Percentiles rank a stretch among this genome's conserved stretches.
phyloP scores from a whole-genome alignment of 2,113 vertebrate genomes.

The Hemichromis elongatus region DNA sequence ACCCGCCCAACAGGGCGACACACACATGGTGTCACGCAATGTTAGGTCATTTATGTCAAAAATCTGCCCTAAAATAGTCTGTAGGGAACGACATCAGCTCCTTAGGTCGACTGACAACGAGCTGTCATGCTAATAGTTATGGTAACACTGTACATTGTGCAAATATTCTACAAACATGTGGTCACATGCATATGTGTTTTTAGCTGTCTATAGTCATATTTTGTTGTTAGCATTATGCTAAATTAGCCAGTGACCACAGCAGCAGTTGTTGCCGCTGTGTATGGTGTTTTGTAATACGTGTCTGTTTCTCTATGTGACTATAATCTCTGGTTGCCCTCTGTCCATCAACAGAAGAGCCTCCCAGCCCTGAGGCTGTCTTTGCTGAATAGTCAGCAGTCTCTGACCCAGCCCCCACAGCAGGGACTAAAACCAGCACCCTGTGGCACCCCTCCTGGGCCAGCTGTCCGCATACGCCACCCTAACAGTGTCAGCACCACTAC shows the following conservation, averaged over 20 bases:
- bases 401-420: constrained; percentile 74
- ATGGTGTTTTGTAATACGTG: neutral
- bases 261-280: neutral
- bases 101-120: neutral
- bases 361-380: constrained; percentile 84
- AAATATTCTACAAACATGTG: neutral
- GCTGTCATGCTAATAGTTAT: neutral
- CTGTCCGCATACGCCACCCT: constrained; percentile 77
- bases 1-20: constrained; percentile 22
- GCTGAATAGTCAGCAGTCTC: constrained; percentile 80
- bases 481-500: constrained; percentile 73
- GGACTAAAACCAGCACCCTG: constrained; percentile 69
- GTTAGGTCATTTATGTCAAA: constrained; percentile 54
- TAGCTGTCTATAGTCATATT: neutral
- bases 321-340: constrained; percentile 31
- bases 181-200: neutral
- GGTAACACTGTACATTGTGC: neutral
- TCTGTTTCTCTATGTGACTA: constrained; percentile 18
- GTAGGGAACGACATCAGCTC: neutral
- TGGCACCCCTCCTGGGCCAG: constrained; percentile 69
- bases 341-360: constrained; percentile 81
- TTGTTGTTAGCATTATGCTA: neutral
- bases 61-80: constrained; percentile 44
- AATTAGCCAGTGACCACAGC: neutral
- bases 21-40: constrained; percentile 63